These are phyloP conservation scores for Mythimna pallens DNA, from an alignment of 2,888 invertebrate species.

Conservation along the genomic window DNA sequence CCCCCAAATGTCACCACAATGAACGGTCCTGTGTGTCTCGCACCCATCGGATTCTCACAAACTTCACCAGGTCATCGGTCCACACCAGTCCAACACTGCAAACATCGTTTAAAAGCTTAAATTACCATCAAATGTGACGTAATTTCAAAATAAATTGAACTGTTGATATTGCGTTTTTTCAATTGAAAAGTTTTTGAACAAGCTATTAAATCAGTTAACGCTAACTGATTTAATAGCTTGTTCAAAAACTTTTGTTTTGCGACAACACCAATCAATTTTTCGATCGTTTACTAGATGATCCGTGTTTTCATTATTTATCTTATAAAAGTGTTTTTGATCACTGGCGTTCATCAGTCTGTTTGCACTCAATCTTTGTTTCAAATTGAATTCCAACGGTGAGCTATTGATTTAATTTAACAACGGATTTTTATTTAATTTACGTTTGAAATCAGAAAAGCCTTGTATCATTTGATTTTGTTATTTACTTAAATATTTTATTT, in stretches of 20 bases:
- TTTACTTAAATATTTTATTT: constrained; percentile 30
- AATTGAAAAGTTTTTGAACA: too few relatives aligned
- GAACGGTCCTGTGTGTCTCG: too few relatives aligned
- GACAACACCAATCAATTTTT: constrained; percentile 47
- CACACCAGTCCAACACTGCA: too few relatives aligned
- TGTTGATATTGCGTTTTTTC: constrained; percentile 4
- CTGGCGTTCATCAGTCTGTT: constrained; percentile 57
- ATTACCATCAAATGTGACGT: background rate
- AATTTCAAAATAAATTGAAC: constrained; percentile 1
- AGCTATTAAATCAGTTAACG: too few relatives aligned
- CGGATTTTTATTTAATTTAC: constrained; percentile 56
- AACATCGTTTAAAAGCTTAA: background rate
- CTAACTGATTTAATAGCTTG: background rate
- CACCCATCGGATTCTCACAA: too few relatives aligned
- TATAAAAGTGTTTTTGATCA: constrained; percentile 52
- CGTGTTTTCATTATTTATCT: constrained; percentile 44
- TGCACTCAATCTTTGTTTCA: constrained; percentile 60
- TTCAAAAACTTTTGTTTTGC: constrained; percentile 23
- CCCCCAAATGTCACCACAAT: too few relatives aligned
- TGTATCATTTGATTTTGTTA: constrained; percentile 23
- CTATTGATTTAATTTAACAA: constrained; percentile 58
- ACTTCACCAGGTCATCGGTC: too few relatives aligned
- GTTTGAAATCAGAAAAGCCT: constrained; percentile 34
- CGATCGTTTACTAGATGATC: constrained; percentile 46
- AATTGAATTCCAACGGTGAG: constrained; percentile 54